Evolutionary conservation across 1,140 invertebrate genomes (phyloP), one percentile per base, ranked within the genome.

Genomic region (Micrasema longulum): DNA sequence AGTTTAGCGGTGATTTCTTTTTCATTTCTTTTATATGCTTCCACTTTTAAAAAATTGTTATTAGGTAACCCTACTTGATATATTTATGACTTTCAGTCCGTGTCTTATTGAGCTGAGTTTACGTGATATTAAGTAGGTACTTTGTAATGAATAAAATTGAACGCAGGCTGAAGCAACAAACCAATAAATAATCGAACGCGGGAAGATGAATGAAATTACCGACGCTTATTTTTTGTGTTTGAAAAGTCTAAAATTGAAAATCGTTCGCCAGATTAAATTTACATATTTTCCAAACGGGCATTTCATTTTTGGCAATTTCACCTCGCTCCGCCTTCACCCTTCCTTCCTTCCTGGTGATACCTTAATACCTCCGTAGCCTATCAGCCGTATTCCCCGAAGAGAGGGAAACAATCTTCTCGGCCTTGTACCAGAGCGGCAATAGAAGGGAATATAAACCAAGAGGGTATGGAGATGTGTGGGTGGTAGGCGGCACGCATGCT

Each of bases 301-400:
- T 64, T 64, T 64, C 60, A 64, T 64, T 64, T 64, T 64, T 45
- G 22, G 38, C 43, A 45, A 45, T 47, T 64, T 41, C 43, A 45
- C 36, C 57, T 63, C 41, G 41, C 57, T 41, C 43, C 43, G 23
- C n/a, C 16, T 2, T 14, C 12, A 14, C 35, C 11, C 12, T 26
- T 22, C 26, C 50, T 45, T 45, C 16, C 14, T 48, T 26, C 16
- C 55, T 11, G 20, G 55, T 38, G 55, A 60, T 60, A 41, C 38
- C 41, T 45, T 64, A 64, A 64, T 47, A 64, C 60, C 43, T 31
- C 35, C 11, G 12, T 16, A 52, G 52, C 64, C 64, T 64, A 67
- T 55, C 72, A 73, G 63, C 68, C 63, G 47, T 64, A 64, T 64
- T 63, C 73, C 73, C 73, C 69, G 67, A 67, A 74, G 73, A 74